Conservation (phyloP, 2,888 invertebrate genomes). For the Eupithecia subumbrata region DNA sequence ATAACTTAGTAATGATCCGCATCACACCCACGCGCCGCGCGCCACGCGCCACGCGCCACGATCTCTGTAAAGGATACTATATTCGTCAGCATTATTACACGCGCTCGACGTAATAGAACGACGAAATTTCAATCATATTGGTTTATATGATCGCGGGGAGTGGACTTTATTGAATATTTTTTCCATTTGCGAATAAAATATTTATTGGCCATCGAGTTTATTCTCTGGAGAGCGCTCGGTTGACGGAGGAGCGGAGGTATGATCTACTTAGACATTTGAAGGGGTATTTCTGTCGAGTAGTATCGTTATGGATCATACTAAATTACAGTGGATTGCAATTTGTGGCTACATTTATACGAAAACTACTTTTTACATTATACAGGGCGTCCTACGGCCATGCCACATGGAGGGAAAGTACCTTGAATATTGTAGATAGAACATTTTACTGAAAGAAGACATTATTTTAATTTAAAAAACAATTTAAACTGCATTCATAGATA, state of each 20-base stretch:
- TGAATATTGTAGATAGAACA: no score
- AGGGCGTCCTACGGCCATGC: no score
- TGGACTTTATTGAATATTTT: conserved; percentile 20
- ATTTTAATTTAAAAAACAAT: no score
- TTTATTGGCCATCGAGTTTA: conserved; percentile 19
- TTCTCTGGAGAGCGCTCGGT: not conserved
- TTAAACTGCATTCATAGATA: no score
- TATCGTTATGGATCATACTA: not conserved
- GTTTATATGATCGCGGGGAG: conserved; percentile 12
- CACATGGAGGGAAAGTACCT: no score
- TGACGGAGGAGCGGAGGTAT: not conserved
- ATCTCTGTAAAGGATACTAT: not conserved
- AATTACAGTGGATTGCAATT: not conserved
- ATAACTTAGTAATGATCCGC: not conserved
- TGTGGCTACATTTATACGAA: not conserved
- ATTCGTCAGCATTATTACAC: not conserved
- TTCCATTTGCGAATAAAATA: conserved; percentile 27
- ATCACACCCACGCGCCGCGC: not conserved
- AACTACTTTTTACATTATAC: not conserved
- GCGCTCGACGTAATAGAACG: not conserved
- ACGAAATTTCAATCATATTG: conserved; percentile 19
- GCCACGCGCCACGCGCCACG: no score
- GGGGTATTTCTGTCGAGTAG: not conserved
- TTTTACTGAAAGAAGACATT: no score
- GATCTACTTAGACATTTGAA: conserved; percentile 1